phyloP scores from a whole-genome alignment of 2,113 vertebrate genomes.

The Nanorana parkeri region DNA sequence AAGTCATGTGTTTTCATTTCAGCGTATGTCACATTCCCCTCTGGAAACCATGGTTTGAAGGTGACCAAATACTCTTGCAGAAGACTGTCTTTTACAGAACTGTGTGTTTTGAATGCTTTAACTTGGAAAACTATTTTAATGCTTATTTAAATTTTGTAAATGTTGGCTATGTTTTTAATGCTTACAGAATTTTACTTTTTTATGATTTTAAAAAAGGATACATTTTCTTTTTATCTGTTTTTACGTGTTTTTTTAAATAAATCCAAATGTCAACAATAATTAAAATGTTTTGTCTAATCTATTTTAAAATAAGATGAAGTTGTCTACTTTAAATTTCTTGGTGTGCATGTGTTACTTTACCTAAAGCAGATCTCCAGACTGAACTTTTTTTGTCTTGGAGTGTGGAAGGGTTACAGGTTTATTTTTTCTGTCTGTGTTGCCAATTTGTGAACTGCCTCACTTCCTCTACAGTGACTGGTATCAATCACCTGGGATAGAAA shows the following conservation, averaged over 20 bases:
- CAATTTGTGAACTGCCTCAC: no score
- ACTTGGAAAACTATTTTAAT: slow-evolving; percentile 44
- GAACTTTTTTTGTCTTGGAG: no score
- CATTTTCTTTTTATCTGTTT: neutral
- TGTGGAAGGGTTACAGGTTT: no score
- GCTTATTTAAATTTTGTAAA: slow-evolving; percentile 52
- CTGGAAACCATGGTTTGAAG: slow-evolving; percentile 40
- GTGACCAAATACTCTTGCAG: slow-evolving; percentile 49
- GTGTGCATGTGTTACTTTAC: no score
- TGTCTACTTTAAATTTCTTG: neutral
- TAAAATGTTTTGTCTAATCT: slow-evolving; percentile 30
- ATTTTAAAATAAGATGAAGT: neutral
- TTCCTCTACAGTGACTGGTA: no score
- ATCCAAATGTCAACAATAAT: slow-evolving; percentile 3
- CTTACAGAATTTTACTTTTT: slow-evolving; percentile 29
- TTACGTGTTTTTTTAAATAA: neutral
- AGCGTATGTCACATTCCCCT: slow-evolving; percentile 29
- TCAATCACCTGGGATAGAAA: no score
- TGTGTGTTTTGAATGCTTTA: slow-evolving; percentile 28
- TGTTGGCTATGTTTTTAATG: slow-evolving; percentile 39
- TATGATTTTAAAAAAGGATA: slow-evolving; percentile 22
- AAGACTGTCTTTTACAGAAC: slow-evolving; percentile 44
- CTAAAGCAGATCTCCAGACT: no score
- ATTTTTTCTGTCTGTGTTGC: no score
- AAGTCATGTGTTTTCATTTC: slow-evolving; percentile 30